A percentile compares a stretch with the other conserved stretches of the same genome.
Conservation (phyloP, 2,888 invertebrate species). For the Brachypalpus laphriformis region DNA sequence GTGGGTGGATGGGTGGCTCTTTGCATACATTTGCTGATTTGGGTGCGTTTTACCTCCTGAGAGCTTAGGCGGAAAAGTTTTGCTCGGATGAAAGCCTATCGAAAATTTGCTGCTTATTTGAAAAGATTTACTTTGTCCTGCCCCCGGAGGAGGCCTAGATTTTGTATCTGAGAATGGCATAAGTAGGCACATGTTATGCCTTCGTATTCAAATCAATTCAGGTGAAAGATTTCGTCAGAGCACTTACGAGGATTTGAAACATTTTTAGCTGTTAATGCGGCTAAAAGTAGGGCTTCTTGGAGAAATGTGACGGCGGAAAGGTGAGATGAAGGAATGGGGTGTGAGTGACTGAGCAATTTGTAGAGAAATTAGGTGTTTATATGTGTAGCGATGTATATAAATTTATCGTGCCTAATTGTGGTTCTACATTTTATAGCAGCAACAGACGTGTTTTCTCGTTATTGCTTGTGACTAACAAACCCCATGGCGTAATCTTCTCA, state of each 20-base stretch:
- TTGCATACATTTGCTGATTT: slow-evolving; percentile 46
- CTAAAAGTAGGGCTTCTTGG: neutral
- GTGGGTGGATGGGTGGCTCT: neutral
- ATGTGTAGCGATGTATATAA: neutral
- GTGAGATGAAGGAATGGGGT: neutral
- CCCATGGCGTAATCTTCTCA: too few species aligned
- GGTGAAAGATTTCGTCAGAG: slow-evolving; percentile 48
- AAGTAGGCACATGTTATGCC: slow-evolving; percentile 38
- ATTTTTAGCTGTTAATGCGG: slow-evolving; percentile 42
- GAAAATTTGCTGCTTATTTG: slow-evolving; percentile 46
- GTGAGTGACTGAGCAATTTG: neutral
- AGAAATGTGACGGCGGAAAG: neutral
- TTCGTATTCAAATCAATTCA: slow-evolving; percentile 61
- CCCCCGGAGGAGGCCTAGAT: slow-evolving; percentile 2
- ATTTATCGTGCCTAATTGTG: neutral
- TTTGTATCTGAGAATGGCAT: slow-evolving; percentile 38
- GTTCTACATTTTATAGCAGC: neutral
- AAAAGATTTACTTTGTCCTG: slow-evolving; percentile 24
- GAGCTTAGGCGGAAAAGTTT: slow-evolving; percentile 12
- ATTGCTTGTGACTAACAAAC: too few species aligned
- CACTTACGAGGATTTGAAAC: slow-evolving; percentile 25
- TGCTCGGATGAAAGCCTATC: slow-evolving; percentile 56
- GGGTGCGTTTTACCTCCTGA: slow-evolving; percentile 17
- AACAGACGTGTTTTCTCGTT: too few species aligned
- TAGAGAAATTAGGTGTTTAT: slow-evolving; percentile 12